Evolutionary conservation across 1,140 invertebrate genomes (phyloP).

Genomic region (Drosophila dunni): DNA sequence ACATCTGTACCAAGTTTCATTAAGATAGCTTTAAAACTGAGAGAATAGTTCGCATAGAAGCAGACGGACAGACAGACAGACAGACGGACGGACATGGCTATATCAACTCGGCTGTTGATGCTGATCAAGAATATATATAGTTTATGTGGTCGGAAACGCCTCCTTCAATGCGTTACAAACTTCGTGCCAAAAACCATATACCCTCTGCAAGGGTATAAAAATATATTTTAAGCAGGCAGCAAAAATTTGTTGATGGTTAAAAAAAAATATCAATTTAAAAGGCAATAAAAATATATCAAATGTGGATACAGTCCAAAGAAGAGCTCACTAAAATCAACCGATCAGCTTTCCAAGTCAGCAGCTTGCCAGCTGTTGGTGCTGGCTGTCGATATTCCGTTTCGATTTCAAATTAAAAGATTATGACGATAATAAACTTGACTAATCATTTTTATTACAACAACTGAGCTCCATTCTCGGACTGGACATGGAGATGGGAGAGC

Average conservation of each 20-base stretch:
- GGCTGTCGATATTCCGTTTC: constrained; percentile 71
- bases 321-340: constrained; percentile 6
- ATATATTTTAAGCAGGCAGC: constrained; percentile 54
- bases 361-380: constrained; percentile 5
- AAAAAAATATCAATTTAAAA: constrained; percentile 75
- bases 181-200: too few species aligned
- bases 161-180: too few species aligned
- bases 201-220: too few species aligned
- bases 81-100: too few species aligned
- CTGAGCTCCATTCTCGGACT: constrained; percentile 22
- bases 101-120: too few species aligned
- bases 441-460: constrained; percentile 80
- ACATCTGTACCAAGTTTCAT: too few species aligned
- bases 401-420: constrained; percentile 83
- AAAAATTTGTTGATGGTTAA: constrained; percentile 69
- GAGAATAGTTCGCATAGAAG: too few species aligned
- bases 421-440: constrained; percentile 82
- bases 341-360: constrained; percentile 16
- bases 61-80: too few species aligned
- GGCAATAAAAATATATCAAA: constrained; percentile 77
- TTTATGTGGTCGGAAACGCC: too few species aligned
- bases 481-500: background rate
- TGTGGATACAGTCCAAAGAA: constrained; percentile 25
- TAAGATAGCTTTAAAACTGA: too few species aligned
- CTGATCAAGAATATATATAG: too few species aligned